These are phyloP conservation scores for Phylloscopus collybita DNA, from an alignment of 2,797 vertebrate genomes.

Conservation along the genomic window DNA sequence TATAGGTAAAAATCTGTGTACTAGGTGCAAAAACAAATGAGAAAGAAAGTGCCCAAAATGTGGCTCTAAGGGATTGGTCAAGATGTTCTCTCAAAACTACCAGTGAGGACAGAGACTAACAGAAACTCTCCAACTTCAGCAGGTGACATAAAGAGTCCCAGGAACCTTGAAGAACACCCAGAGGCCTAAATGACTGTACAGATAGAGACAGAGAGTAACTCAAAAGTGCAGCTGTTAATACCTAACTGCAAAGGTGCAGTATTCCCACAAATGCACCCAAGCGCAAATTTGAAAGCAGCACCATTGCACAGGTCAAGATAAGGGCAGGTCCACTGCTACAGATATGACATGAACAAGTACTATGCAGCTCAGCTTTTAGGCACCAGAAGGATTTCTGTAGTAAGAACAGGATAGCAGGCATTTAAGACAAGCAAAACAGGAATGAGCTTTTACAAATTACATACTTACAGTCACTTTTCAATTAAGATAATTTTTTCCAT, in stretches of 20 bases:
- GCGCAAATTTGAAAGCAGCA: not conserved
- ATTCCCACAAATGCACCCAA: not conserved
- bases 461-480: not conserved
- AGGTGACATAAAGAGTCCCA: not conserved
- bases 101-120: not conserved
- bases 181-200: not conserved
- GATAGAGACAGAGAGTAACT: not conserved
- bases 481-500: not conserved
- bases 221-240: constrained; percentile 19
- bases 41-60: not conserved
- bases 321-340: not conserved
- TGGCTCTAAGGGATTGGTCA: not conserved
- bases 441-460: not conserved
- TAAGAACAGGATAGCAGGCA: not conserved
- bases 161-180: not conserved
- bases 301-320: not conserved
- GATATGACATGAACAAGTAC: not conserved
- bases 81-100: not conserved
- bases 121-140: not conserved
- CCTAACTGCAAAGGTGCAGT: constrained; percentile 23
- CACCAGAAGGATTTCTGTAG: not conserved
- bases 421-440: not conserved
- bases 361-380: not conserved
- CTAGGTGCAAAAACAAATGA: not conserved
- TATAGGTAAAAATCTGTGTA: not conserved